These are phyloP conservation scores for Phthorimaea operculella DNA, from an alignment of 1,140 invertebrate species.

Conservation along the genomic window DNA sequence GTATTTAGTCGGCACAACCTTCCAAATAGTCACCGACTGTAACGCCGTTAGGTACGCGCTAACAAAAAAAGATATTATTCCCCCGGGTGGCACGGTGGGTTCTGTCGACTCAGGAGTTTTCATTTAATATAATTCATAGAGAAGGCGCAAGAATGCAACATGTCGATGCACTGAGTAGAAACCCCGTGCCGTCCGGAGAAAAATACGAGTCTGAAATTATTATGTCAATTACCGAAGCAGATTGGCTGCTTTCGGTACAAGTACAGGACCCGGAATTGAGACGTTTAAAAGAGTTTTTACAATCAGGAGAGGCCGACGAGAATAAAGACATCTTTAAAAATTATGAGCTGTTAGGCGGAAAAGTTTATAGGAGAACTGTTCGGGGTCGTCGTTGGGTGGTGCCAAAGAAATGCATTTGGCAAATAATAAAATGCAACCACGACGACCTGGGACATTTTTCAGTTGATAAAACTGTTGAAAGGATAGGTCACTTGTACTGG, in stretches of 20 bases:
- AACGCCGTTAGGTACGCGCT: neutral
- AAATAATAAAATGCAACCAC: constrained; percentile 9
- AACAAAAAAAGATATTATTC: constrained; percentile 1
- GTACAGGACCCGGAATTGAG: no score
- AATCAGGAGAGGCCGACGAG: constrained; percentile 4
- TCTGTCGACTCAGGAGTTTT: constrained; percentile 1
- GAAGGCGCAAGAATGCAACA: neutral
- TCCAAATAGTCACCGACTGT: neutral
- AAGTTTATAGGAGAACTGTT: constrained; percentile 8
- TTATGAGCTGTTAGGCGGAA: no score
- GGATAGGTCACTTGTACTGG: constrained; percentile 18
- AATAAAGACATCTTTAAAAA: constrained; percentile 9
- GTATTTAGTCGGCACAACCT: neutral
- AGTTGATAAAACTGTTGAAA: constrained; percentile 4
- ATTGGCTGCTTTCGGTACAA: no score
- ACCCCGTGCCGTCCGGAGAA: neutral
- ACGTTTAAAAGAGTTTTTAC: constrained; percentile 9
- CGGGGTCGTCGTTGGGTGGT: constrained; percentile 11
- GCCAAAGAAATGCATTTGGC: constrained; percentile 10
- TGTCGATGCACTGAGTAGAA: neutral
- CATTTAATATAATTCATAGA: neutral
- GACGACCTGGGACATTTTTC: constrained; percentile 11
- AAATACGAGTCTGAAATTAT: constrained; percentile 1
- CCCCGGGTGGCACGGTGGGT: constrained; percentile 2
- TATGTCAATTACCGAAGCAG: neutral